phyloP scores from a whole-genome alignment of 2,797 vertebrate species.

The Syngnathus acus region DNA sequence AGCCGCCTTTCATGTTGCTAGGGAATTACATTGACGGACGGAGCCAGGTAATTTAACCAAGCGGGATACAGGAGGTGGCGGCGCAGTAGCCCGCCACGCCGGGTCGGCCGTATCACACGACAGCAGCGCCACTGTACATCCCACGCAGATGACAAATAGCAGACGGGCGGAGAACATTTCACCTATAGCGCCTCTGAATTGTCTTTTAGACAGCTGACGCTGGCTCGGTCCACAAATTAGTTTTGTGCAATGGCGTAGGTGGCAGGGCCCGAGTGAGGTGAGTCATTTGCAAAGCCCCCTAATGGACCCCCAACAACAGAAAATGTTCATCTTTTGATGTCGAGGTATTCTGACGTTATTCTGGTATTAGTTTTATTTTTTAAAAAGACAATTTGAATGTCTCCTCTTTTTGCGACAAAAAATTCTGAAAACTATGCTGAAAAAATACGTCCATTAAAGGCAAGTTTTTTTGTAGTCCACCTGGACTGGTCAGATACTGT shows the following conservation, averaged over 20 bases:
- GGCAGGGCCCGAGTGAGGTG: not conserved
- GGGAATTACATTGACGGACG: conserved; percentile 41
- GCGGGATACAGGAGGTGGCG: conserved; percentile 17
- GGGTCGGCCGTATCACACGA: conserved; percentile 32
- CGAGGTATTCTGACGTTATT: no score
- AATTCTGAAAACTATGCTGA: no score
- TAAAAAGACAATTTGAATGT: no score
- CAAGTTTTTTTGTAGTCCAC: no score
- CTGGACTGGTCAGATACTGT: no score
- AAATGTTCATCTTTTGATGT: no score
- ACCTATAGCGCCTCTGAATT: conserved; percentile 29
- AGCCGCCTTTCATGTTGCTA: conserved; percentile 42
- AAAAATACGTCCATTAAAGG: no score
- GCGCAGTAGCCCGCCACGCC: conserved; percentile 24
- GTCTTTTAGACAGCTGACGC: not conserved
- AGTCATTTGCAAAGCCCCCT: not conserved
- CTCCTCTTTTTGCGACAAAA: no score
- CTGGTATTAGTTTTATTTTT: no score
- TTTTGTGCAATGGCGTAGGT: not conserved
- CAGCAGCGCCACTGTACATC: conserved; percentile 26
- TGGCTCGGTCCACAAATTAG: not conserved
- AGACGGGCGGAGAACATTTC: conserved; percentile 20
- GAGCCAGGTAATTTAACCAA: conserved; percentile 44
- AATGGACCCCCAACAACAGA: no score
- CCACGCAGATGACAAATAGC: conserved; percentile 6